Evolutionary conservation across 2,797 vertebrate species (phyloP).

Genomic region (Champsocephalus gunnari): DNA sequence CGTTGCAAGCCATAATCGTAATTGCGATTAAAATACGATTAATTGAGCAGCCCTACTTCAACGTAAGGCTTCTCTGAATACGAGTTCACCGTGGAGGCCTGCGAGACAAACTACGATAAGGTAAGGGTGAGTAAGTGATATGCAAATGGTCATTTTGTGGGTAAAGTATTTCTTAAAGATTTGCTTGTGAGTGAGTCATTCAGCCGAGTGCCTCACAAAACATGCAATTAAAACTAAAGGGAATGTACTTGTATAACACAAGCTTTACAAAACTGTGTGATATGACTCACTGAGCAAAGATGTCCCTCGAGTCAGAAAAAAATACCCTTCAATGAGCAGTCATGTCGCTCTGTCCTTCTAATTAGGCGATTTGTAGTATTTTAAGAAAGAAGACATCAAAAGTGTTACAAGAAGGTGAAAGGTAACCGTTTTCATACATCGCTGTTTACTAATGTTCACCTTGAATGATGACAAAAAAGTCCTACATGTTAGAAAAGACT

Average conservation of each 20-base stretch:
- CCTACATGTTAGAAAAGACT: background rate
- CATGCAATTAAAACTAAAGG: slow-evolving; percentile 11
- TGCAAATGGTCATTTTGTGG: no score
- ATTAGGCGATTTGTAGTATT: background rate
- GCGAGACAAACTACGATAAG: no score
- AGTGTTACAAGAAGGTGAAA: background rate
- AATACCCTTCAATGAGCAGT: background rate
- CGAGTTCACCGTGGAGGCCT: no score
- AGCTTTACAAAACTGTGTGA: background rate
- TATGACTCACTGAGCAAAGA: slow-evolving; percentile 1
- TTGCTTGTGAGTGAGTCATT: slow-evolving; percentile 5
- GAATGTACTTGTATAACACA: slow-evolving; percentile 9
- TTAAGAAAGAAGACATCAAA: background rate
- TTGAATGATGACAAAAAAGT: background rate
- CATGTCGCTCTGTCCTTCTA: background rate
- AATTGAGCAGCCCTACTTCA: no score
- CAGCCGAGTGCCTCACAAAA: background rate
- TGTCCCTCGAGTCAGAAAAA: background rate
- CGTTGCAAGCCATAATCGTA: no score
- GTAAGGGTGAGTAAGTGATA: no score
- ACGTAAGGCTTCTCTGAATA: no score
- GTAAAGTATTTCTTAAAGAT: no score
- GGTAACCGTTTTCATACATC: background rate
- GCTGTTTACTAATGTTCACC: background rate
- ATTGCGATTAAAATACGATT: no score